phyloP scores from a whole-genome alignment of 2,113 vertebrate genomes.

The Sardina pilchardus region DNA sequence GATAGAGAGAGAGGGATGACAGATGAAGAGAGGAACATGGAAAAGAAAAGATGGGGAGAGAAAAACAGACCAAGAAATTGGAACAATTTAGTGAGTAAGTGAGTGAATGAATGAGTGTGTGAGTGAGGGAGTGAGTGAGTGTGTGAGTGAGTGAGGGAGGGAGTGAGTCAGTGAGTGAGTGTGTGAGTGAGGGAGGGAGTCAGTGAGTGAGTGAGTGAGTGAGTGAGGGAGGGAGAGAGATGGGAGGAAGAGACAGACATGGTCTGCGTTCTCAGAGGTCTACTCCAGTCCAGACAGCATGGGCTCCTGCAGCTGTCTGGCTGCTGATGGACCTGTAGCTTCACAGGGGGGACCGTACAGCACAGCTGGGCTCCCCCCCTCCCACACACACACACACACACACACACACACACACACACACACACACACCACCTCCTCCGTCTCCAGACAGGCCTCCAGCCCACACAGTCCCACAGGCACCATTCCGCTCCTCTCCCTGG shows the following conservation, averaged over 20 bases:
- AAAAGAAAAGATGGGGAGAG: no score
- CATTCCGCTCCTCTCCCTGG: not conserved
- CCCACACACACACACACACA: no score
- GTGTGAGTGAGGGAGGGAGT: constrained; percentile 16
- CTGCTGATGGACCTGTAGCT: not conserved
- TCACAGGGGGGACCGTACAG: not conserved
- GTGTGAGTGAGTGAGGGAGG: not conserved
- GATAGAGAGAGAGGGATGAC: constrained; percentile 1
- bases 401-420: no score
- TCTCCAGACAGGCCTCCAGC: not conserved
- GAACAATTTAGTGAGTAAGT: not conserved
- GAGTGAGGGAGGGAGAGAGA: not conserved
- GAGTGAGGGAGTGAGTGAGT: constrained; percentile 3
- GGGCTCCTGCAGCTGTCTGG: not conserved
- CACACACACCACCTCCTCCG: not conserved
- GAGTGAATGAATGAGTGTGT: no score
- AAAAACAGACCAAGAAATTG: not conserved
- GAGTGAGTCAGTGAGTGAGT: not conserved
- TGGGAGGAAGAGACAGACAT: not conserved
- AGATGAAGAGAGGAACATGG: not conserved
- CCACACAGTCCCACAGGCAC: not conserved
- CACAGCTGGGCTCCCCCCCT: not conserved
- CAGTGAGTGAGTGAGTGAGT: not conserved
- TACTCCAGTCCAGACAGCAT: not conserved
- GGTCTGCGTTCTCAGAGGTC: not conserved